phyloP scores from a whole-genome alignment of 2,797 vertebrate genomes.

The Tragopan temminckii region DNA sequence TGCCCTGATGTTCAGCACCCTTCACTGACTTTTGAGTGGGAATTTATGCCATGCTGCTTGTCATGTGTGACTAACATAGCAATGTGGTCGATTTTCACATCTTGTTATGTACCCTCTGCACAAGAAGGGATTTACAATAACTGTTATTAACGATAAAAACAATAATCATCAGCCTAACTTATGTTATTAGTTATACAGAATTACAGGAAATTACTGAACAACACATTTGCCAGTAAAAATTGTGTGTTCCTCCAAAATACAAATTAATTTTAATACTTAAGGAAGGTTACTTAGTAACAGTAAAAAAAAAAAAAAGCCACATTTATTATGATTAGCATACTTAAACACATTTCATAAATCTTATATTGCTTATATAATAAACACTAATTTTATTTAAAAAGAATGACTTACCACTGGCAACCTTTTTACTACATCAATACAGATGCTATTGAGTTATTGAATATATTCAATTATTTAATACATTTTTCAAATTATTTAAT shows the following conservation, averaged over 20 bases:
- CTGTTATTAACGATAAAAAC: conserved; percentile 2
- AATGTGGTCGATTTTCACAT: background rate
- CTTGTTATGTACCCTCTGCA: background rate
- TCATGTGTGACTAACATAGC: conserved; percentile 11
- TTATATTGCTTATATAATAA: background rate
- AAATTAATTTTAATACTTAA: background rate
- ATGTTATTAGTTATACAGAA: background rate
- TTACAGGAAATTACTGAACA: background rate
- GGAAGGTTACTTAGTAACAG: background rate
- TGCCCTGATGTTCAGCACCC: conserved; percentile 14
- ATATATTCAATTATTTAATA: background rate
- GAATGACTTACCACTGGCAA: background rate
- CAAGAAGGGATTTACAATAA: background rate
- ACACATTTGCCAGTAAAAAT: background rate
- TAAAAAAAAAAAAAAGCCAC: background rate
- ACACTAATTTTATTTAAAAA: background rate
- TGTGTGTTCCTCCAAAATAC: background rate
- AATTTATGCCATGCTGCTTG: conserved; percentile 17
- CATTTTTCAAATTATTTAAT: background rate
- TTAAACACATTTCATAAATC: background rate
- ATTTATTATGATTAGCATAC: background rate
- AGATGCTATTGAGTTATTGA: background rate
- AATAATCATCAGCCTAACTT: background rate
- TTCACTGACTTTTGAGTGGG: background rate
- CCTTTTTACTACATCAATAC: background rate